Base-by-base conservation (phyloP, 1,140 invertebrate species). In the Ectropis grisescens region DNA sequence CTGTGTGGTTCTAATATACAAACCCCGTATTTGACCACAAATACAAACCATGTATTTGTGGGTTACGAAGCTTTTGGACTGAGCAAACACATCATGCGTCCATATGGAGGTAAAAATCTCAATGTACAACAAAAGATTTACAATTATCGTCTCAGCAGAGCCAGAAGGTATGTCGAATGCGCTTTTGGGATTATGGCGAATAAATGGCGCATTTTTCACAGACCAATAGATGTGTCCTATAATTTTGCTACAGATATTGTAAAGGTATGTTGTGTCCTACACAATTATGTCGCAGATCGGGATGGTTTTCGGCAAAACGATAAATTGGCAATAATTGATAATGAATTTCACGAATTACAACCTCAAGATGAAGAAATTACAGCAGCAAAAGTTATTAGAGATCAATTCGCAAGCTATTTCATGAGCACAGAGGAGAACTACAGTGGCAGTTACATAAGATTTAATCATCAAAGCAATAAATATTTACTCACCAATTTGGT, bases 111-210 rank as follows among this genome's bases (percentile, higher is more conserved):
- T 7, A 26, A 2, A 7, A 6, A 26, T 26, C 10, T 26, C 6
- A 26, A 26, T 10, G 10, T 2, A 6, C 6, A 26, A n/a, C 6
- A 26, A 26, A 26, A 10, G 24, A 10, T 26, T 26, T 26, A n/a
- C 10, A 26, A 26, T 10, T 26, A 26, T 26, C 6, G 24, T 3
- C 24, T 26, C 3, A 26, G 24, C 10, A 6, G 24, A 26, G 24
- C 24, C 3, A 4, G 24, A 7, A 26, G 24, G n/a, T 26, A 26
- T 10, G 44, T 57, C 10, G 58, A 68, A 51, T 64, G 47, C 28
- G 40, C 57, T n/a, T 67, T 67, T 48, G 57, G 57, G 6, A 64
- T 64, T 29, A 36, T 64, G 22, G 46, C 43, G 29, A 44, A 47
- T 39, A 47, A 52, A 40, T 55, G 41, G 47, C 23, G 51, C 11